phyloP scores from a whole-genome alignment of 2,113 vertebrate species.

The Ahaetulla prasina region DNA sequence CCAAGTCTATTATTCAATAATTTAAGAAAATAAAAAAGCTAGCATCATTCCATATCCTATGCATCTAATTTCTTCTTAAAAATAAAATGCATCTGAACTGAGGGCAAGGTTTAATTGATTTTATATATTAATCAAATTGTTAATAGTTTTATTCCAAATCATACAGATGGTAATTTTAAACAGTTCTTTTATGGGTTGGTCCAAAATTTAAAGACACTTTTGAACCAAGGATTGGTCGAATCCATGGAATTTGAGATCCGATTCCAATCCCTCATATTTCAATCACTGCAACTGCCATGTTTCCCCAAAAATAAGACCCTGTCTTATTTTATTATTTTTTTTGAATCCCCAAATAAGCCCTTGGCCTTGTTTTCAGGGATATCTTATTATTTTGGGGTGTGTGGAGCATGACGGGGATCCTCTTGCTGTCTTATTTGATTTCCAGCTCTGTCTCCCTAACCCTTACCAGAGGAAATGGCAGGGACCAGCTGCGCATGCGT shows the following conservation, averaged over 20 bases:
- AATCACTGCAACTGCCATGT: not conserved
- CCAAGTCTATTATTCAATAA: not conserved
- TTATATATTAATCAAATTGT: not conserved
- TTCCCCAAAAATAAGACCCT: no score
- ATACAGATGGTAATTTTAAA: not conserved
- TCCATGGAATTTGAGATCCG: not conserved
- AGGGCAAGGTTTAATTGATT: not conserved
- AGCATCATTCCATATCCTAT: not conserved
- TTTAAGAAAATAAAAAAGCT: not conserved
- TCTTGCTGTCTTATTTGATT: no score
- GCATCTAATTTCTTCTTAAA: not conserved
- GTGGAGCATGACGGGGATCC: no score
- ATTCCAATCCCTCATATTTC: not conserved
- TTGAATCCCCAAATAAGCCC: no score
- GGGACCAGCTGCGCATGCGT: no score
- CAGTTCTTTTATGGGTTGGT: not conserved
- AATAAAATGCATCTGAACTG: not conserved
- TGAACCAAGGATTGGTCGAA: not conserved
- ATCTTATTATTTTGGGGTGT: no score
- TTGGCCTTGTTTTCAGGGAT: no score
- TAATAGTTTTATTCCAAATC: not conserved
- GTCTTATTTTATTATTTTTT: no score
- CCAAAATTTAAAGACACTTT: not conserved
- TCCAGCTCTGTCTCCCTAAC: no score
- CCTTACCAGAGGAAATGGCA: no score